phyloP scores from a whole-genome alignment of 2,797 vertebrate genomes.

The Darevskia mixta region DNA sequence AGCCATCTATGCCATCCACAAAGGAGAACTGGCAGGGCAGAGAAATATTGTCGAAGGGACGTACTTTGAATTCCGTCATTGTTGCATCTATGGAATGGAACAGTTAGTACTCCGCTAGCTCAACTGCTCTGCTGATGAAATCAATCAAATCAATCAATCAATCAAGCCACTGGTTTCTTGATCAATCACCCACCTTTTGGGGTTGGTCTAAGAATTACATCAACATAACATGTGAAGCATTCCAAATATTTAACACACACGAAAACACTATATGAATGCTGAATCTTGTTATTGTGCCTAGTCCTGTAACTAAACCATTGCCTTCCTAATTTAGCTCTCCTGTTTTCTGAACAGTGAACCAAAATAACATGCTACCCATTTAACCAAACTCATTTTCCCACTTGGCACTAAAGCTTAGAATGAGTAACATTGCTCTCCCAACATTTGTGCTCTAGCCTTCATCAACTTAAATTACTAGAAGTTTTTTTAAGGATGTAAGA shows the following conservation, averaged over 20 bases:
- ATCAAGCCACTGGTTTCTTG: not conserved
- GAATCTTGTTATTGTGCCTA: not conserved
- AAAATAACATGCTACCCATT: not conserved
- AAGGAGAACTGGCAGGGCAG: constrained; percentile 68
- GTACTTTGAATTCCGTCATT: not conserved
- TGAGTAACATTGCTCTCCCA: not conserved
- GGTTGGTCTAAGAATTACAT: not conserved
- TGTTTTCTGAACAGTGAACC: not conserved
- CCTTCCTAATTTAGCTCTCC: not conserved
- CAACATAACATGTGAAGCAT: not conserved
- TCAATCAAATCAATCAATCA: not conserved
- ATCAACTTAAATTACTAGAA: no score
- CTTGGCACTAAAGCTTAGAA: not conserved
- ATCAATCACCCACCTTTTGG: not conserved
- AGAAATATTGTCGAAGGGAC: constrained; percentile 47
- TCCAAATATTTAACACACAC: not conserved
- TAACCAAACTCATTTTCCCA: not conserved
- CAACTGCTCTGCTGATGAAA: not conserved
- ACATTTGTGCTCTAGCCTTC: not conserved
- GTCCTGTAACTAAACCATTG: not conserved
- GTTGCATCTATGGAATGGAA: not conserved
- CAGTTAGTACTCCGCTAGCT: not conserved
- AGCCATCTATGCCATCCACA: constrained; percentile 58
- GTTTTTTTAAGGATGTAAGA: no score
- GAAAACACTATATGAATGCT: no score